phyloP scores from a whole-genome alignment of 2,113 vertebrate species.

The Paralichthys olivaceus region DNA sequence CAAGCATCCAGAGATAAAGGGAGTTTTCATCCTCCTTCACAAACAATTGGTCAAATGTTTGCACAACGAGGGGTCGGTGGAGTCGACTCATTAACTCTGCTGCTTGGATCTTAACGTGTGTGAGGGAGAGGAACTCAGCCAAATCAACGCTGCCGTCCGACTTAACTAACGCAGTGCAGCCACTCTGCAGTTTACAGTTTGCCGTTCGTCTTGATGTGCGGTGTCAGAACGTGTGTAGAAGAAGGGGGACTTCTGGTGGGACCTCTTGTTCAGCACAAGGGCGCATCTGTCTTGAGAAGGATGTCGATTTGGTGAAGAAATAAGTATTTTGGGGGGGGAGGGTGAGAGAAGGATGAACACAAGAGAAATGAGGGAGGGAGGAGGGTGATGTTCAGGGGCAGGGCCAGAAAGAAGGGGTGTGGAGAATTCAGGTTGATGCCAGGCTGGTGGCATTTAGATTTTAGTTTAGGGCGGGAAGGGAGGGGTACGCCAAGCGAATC shows the following conservation, averaged over 20 bases:
- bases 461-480: conserved; percentile 70
- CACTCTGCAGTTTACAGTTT: conserved; percentile 51
- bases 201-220: conserved; percentile 56
- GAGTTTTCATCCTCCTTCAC: conserved; percentile 62
- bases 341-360: background rate
- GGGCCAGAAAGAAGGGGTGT: background rate
- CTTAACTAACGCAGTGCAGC: conserved; percentile 76
- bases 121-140: conserved; percentile 48
- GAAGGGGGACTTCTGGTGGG: conserved; percentile 85
- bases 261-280: conserved; percentile 87
- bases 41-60: conserved; percentile 85
- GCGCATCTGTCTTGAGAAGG: conserved; percentile 80
- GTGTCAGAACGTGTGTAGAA: conserved; percentile 84
- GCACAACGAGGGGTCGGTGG: conserved; percentile 45
- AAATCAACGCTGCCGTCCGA: conserved; percentile 60
- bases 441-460: conserved; percentile 22
- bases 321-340: background rate
- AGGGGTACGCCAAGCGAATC: conserved; percentile 83
- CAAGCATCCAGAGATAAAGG: conserved; percentile 40
- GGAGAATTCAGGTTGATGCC: conserved; percentile 43
- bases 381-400: background rate
- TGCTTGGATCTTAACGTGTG: conserved; percentile 52
- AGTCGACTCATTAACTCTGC: background rate
- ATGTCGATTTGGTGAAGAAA: conserved; percentile 44
- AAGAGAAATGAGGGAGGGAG: background rate